A percentile compares a stretch with the other conserved stretches of the same genome.
Evolutionary conservation across 2,113 vertebrate genomes (phyloP).

Genomic region (Chamaea fasciata): DNA sequence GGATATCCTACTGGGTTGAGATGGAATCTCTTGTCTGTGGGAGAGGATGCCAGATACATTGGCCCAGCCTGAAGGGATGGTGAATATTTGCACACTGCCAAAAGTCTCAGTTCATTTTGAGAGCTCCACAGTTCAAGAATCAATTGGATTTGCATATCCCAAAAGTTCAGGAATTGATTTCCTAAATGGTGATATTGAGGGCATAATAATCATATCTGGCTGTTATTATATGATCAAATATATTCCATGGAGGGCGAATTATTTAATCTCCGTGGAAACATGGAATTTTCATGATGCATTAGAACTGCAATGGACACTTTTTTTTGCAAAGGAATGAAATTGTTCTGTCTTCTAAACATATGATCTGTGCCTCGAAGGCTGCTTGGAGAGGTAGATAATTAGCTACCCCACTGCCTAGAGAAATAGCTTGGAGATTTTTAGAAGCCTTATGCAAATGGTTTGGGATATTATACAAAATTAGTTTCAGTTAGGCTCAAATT

Average conservation of each 20-base stretch:
- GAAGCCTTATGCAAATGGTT: constrained; percentile 68
- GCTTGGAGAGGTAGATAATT: constrained; percentile 72
- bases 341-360: constrained; percentile 56
- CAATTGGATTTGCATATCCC: constrained; percentile 72
- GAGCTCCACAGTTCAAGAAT: constrained; percentile 59
- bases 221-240: constrained; percentile 62
- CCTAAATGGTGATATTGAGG: constrained; percentile 64
- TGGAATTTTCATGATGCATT: constrained; percentile 62
- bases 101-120: constrained; percentile 39
- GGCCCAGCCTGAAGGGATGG: not conserved
- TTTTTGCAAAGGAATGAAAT: constrained; percentile 56
- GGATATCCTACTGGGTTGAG: not conserved
- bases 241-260: constrained; percentile 60
- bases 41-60: not conserved
- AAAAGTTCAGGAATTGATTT: constrained; percentile 69
- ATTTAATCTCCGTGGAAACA: constrained; percentile 56
- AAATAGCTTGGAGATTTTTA: constrained; percentile 71
- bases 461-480: constrained; percentile 74
- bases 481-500: constrained; percentile 73
- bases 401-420: constrained; percentile 71
- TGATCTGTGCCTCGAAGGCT: constrained; percentile 65
- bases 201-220: constrained; percentile 55
- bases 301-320: constrained; percentile 42
- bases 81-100: not conserved
- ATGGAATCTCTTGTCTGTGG: not conserved